Conservation (phyloP, 2,888 invertebrate genomes). For the Orchesella flavescens region DNA sequence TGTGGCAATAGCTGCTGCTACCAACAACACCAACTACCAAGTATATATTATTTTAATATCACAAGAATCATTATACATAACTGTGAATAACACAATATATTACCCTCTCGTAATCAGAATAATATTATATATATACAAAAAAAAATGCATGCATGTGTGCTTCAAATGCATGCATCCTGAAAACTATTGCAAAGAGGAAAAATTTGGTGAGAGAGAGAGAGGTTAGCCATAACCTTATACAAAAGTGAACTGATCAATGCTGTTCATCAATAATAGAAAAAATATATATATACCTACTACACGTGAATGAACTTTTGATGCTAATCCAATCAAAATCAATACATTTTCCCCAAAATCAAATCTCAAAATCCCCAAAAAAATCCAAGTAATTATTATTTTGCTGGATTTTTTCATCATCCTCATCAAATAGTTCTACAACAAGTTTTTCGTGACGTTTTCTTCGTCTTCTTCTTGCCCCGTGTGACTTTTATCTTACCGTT, state of each 20-base stretch:
- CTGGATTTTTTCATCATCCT: conserved; percentile 19
- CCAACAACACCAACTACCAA: neutral
- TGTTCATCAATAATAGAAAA: neutral
- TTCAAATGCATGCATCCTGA: neutral
- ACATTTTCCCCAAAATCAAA: neutral
- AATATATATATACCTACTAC: neutral
- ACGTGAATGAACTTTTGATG: conserved; percentile 52
- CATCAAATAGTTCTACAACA: neutral
- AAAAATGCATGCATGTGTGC: neutral
- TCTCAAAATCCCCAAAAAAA: neutral
- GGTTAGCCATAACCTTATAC: conserved; percentile 48
- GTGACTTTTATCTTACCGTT: neutral
- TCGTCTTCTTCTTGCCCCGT: neutral
- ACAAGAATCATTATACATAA: conserved; percentile 9
- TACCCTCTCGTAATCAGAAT: neutral
- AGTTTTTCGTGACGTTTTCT: neutral
- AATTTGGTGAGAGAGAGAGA: conserved; percentile 5
- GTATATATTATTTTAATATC: neutral
- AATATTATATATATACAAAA: neutral
- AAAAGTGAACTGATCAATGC: neutral
- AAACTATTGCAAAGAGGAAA: neutral
- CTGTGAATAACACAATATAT: conserved; percentile 2
- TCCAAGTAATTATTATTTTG: neutral
- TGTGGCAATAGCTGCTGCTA: neutral
- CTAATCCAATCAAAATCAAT: neutral